These are phyloP conservation scores for Anagyrus pseudococci DNA, from an alignment of 2,888 invertebrate genomes.

Conservation along the genomic window DNA sequence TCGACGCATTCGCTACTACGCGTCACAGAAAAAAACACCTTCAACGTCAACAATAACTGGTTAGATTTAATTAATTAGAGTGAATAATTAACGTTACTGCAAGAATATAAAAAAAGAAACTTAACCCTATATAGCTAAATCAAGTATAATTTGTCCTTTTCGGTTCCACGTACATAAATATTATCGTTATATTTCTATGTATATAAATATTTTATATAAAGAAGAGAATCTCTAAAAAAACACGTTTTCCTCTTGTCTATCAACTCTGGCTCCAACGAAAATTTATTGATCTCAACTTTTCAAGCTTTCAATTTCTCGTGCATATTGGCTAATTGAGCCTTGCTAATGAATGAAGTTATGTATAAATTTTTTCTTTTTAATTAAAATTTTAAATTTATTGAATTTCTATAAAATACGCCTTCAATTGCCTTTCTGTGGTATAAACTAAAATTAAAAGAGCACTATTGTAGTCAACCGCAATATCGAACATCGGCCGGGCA, in stretches of 20 bases:
- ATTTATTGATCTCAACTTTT: constrained; percentile 10
- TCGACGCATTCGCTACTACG: constrained; percentile 42
- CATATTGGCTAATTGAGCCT: not conserved
- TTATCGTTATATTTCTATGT: constrained; percentile 44
- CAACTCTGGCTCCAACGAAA: constrained; percentile 41
- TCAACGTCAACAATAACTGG: constrained; percentile 53
- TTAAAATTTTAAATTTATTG: not conserved
- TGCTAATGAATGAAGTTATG: not conserved
- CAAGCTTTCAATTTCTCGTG: constrained; percentile 4
- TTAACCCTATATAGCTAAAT: constrained; percentile 46
- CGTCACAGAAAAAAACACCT: constrained; percentile 44
- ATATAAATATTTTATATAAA: constrained; percentile 47
- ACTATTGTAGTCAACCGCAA: constrained; percentile 38
- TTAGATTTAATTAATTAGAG: constrained; percentile 44
- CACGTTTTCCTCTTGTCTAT: constrained; percentile 41
- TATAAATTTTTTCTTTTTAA: not conserved
- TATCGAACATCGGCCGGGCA: constrained; percentile 36
- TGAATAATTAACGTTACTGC: constrained; percentile 34
- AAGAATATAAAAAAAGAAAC: constrained; percentile 45
- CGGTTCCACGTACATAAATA: constrained; percentile 49
- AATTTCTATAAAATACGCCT: constrained; percentile 57
- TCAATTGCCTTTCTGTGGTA: constrained; percentile 52
- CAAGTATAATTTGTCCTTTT: constrained; percentile 33
- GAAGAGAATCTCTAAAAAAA: constrained; percentile 53
- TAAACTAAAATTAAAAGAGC: constrained; percentile 32